Conservation (phyloP, 1,140 invertebrate species). For the Nylanderia fulva region DNA sequence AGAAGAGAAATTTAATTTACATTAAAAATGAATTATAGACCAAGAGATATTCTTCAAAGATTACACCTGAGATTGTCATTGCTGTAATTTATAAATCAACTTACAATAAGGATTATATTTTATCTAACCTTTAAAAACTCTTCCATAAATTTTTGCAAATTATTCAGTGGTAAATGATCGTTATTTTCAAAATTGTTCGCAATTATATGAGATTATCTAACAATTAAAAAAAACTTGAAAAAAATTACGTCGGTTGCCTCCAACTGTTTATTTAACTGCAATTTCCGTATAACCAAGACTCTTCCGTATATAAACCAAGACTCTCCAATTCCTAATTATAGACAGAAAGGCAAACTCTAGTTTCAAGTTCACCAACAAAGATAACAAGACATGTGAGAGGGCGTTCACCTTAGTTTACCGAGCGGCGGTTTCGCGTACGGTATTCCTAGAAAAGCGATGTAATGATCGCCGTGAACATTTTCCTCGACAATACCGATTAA, state of each 20-base stretch:
- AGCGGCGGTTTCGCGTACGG: slow-evolving; percentile 78
- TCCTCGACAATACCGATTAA: slow-evolving; percentile 64
- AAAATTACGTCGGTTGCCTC: too few species aligned
- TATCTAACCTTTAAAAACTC: not conserved
- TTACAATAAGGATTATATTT: too few species aligned
- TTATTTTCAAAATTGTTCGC: not conserved
- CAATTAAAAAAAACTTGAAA: not conserved
- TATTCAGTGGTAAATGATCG: not conserved
- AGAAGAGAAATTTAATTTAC: not conserved
- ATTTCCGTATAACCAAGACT: not conserved
- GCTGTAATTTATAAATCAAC: too few species aligned
- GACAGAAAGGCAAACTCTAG: not conserved
- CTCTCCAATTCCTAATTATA: not conserved
- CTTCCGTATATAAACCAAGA: too few species aligned
- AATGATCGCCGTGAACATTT: slow-evolving; percentile 56
- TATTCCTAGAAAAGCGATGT: slow-evolving; percentile 73
- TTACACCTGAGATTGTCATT: too few species aligned
- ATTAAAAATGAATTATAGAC: not conserved
- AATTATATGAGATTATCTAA: not conserved
- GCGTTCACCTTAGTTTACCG: slow-evolving; percentile 72
- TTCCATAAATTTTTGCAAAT: too few species aligned
- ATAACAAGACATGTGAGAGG: too few species aligned
- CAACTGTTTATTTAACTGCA: too few species aligned
- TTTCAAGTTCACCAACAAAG: not conserved
- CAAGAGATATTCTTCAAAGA: too few species aligned